These are phyloP conservation scores for Trogon melanurus DNA, from an alignment of 2,113 vertebrate genomes.

Conservation along the genomic window DNA sequence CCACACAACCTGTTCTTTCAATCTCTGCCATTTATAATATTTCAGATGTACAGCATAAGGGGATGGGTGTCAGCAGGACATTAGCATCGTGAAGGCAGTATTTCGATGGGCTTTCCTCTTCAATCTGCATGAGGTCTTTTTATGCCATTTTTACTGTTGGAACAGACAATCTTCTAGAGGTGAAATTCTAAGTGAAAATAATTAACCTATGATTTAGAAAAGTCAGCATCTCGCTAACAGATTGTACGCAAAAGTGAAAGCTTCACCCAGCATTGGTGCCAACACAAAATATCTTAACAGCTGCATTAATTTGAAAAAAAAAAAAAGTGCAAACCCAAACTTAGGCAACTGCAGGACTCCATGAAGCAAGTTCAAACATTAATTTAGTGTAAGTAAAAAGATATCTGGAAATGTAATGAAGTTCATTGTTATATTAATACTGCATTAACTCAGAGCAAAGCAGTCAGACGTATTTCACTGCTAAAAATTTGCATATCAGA, in stretches of 20 bases:
- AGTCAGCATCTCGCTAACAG: neutral
- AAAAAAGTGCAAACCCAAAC: neutral
- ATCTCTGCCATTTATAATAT: neutral
- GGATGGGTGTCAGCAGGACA: neutral
- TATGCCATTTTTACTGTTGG: neutral
- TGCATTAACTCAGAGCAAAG: constrained; percentile 13
- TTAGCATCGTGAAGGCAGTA: neutral
- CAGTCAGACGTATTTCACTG: constrained; percentile 21
- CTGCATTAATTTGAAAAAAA: neutral
- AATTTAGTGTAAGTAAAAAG: neutral
- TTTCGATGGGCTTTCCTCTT: neutral
- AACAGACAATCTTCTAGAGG: neutral
- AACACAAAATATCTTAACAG: neutral
- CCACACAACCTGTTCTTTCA: neutral
- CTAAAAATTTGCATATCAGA: constrained; percentile 36
- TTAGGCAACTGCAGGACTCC: neutral
- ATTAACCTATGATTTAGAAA: neutral
- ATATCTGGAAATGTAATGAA: constrained; percentile 19
- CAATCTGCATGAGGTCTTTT: neutral
- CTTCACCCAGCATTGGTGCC: neutral
- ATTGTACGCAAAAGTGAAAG: neutral
- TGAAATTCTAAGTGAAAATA: neutral
- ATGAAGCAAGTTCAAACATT: neutral
- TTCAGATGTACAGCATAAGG: neutral
- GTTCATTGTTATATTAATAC: constrained; percentile 19